These are phyloP conservation scores for Syrista parreyssii DNA, from an alignment of 2,888 invertebrate genomes.

Conservation along the genomic window DNA sequence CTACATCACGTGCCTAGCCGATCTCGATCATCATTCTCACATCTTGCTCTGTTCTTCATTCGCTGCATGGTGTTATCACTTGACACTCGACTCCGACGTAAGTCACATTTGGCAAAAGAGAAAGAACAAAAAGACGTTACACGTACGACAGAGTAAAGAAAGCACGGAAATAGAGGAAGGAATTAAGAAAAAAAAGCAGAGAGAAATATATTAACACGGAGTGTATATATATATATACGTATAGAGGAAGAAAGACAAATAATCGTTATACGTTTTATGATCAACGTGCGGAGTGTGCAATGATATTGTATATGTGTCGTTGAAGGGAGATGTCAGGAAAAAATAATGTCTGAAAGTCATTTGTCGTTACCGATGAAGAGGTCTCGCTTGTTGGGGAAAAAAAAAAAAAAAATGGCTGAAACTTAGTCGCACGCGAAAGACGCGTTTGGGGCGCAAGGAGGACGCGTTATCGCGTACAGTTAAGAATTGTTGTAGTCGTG, in stretches of 20 bases:
- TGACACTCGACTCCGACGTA: slow-evolving; percentile 19
- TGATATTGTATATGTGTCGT: neutral
- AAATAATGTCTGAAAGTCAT: neutral
- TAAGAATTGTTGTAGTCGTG: neutral
- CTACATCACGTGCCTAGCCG: slow-evolving; percentile 48
- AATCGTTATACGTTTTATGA: neutral
- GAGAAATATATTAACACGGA: neutral
- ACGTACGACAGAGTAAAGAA: neutral
- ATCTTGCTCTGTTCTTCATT: slow-evolving; percentile 45
- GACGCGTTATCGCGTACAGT: neutral
- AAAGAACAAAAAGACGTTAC: slow-evolving; percentile 31
- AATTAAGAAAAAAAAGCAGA: neutral
- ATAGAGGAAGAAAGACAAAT: neutral
- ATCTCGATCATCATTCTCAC: slow-evolving; percentile 53
- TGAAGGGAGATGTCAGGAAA: neutral
- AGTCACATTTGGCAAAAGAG: slow-evolving; percentile 31
- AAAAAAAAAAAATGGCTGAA: neutral
- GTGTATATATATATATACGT: neutral
- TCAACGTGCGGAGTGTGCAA: neutral
- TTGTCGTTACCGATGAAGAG: neutral
- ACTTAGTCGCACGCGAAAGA: neutral
- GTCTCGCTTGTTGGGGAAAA: neutral
- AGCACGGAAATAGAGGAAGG: neutral
- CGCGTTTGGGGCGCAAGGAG: neutral
- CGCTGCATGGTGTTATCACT: slow-evolving; percentile 40